Evolutionary conservation across 37 sponge, comb jelly and placozoan species (phyloP).

Genomic region (Halisarca cf. caerulea): DNA sequence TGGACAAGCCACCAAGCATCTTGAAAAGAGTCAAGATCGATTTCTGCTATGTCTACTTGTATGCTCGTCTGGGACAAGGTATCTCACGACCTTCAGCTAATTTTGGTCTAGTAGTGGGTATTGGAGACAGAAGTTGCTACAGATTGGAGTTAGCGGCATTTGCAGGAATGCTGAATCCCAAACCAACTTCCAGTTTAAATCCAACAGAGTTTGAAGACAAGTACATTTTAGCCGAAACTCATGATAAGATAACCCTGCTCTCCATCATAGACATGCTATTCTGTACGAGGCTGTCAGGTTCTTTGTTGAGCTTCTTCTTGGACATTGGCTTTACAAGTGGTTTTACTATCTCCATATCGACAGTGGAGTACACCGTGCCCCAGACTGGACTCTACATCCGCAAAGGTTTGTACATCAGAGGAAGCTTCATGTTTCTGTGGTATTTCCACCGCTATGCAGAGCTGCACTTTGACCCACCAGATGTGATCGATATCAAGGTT

Average conservation of each 20-base stretch:
- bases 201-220: not conserved
- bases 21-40: not conserved
- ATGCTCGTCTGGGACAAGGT: not conserved
- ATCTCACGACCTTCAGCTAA: not conserved
- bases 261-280: not conserved
- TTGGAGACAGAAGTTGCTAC: constrained; percentile 10
- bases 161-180: not conserved
- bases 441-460: not conserved
- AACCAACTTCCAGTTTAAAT: not conserved
- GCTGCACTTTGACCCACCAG: constrained; percentile 9
- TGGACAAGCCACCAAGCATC: too few relatives aligned
- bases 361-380: not conserved
- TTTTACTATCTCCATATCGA: constrained; percentile 9
- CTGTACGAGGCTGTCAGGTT: not conserved
- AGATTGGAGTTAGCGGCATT: not conserved
- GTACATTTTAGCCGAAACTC: not conserved
- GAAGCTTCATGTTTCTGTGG: constrained; percentile 27
- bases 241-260: not conserved
- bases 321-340: constrained; percentile 28
- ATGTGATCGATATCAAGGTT: not conserved
- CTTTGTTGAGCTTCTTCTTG: not conserved
- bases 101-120: not conserved
- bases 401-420: constrained; percentile 15
- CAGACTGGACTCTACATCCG: constrained; percentile 10
- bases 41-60: not conserved